A percentile compares a stretch with the other conserved stretches of the same genome.
phyloP scores from a whole-genome alignment of 2,113 vertebrate genomes.

The Gymnocephalus cernua region DNA sequence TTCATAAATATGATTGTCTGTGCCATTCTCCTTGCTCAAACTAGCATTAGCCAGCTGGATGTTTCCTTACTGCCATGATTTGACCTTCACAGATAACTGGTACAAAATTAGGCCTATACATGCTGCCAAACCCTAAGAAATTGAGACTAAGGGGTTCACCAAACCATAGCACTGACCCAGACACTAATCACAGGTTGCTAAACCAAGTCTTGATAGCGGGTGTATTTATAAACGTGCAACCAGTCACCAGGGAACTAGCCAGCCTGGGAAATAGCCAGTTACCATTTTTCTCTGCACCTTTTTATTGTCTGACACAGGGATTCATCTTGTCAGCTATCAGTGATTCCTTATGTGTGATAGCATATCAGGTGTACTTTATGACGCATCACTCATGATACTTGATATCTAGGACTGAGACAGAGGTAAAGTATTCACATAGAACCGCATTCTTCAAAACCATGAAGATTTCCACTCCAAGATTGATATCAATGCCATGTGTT shows the following conservation, averaged over 20 bases:
- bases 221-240: conserved; percentile 58
- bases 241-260: conserved; percentile 43
- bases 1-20: conserved; percentile 60
- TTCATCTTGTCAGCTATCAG: conserved; percentile 19
- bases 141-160: conserved; percentile 56
- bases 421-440: background rate
- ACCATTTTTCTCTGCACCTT: conserved; percentile 15
- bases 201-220: conserved; percentile 52
- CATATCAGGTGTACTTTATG: conserved; percentile 12
- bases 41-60: conserved; percentile 51
- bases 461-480: background rate
- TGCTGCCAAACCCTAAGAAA: conserved; percentile 52
- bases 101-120: conserved; percentile 62
- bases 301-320: conserved; percentile 1
- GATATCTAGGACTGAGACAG: background rate
- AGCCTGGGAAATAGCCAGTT: conserved; percentile 34
- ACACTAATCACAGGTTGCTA: conserved; percentile 67
- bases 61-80: conserved; percentile 39
- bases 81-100: conserved; percentile 32
- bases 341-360: background rate
- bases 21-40: conserved; percentile 33
- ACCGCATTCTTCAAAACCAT: background rate
- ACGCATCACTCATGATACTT: background rate
- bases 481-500: background rate
- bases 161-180: conserved; percentile 56